Conservation (phyloP, 1,140 invertebrate genomes). For the Magallana ariakensis region DNA sequence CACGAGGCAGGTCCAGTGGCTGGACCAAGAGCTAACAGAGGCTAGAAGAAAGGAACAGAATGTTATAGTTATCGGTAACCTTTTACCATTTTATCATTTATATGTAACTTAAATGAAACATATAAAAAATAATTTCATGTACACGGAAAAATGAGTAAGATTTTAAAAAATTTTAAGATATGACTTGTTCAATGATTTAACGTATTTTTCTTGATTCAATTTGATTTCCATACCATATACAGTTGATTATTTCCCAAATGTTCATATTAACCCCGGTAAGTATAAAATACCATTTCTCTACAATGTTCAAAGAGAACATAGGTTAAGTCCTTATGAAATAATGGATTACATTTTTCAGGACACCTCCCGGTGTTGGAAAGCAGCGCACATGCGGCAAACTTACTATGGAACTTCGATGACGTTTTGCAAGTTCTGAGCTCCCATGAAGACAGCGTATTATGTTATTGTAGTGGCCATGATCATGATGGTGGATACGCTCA, state of each 20-base stretch:
- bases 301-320: no score
- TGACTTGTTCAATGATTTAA: no score
- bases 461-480: slow-evolving; percentile 74
- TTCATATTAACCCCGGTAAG: no score
- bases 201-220: no score
- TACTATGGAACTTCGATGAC: slow-evolving; percentile 75
- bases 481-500: slow-evolving; percentile 71
- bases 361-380: slow-evolving; percentile 73
- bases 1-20: slow-evolving; percentile 75
- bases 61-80: slow-evolving; percentile 68
- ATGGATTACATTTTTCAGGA: slow-evolving; percentile 57
- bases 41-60: slow-evolving; percentile 69
- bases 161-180: no score
- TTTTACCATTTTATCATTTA: neutral
- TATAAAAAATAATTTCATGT: neutral
- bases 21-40: slow-evolving; percentile 68
- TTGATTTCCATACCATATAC: no score
- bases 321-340: no score
- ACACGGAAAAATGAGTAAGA: no score
- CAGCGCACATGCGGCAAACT: slow-evolving; percentile 60
- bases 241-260: no score
- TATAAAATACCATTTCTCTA: no score
- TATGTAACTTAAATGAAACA: neutral
- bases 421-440: slow-evolving; percentile 66
- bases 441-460: slow-evolving; percentile 64